Base-by-base conservation (phyloP, 2,113 vertebrate genomes). In the Stegastes partitus region DNA sequence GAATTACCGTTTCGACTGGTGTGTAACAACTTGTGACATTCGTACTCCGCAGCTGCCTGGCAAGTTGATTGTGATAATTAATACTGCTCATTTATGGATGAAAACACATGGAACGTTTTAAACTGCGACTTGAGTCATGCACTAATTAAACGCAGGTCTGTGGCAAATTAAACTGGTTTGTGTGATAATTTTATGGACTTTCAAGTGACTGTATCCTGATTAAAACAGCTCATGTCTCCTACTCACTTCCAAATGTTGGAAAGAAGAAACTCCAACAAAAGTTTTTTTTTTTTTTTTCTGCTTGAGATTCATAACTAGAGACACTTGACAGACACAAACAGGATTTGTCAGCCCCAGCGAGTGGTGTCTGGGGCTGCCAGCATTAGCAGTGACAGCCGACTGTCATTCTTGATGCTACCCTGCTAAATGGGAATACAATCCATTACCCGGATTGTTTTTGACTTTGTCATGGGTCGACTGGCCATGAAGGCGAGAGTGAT, bases 371-470 rank as follows among this genome's bases (percentile, higher is more conserved):
- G 76, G 70, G 66, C 77, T 82, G 84, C 71, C 76, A 81, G 77
- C 66, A 84, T 85, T 77, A 83, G 82, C 78, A 59, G 71, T 89
- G 92, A 92, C 89, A 91, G 83, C 71, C 19, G 50, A 67, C 81
- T 84, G 92, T 89, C 91, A 87, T 57, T 90, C 69, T 61, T 74
- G 65, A 85, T 91, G 88, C 80, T 68, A 54, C 82, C 50, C 58
- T 62, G 81, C 84, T 91, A 89, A 92, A 91, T 85, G 83, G 77
- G 84, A 89, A 82, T 92, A 83, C 72, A 51, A 91, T 88, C 91
- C 83, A 92, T 93, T 91, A 90, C 59, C 45, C 19, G 39, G 62
- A 90, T 89, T 89, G 79, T 79, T 92, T 90, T 70, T 82, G 79
- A 92, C 82, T 87, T 88, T 84, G 85, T 86, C 84, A 68, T 77